Percentiles rank a stretch among this genome's conserved stretches.
phyloP scores from a whole-genome alignment of 2,888 invertebrate genomes.

The Mythimna albipuncta region DNA sequence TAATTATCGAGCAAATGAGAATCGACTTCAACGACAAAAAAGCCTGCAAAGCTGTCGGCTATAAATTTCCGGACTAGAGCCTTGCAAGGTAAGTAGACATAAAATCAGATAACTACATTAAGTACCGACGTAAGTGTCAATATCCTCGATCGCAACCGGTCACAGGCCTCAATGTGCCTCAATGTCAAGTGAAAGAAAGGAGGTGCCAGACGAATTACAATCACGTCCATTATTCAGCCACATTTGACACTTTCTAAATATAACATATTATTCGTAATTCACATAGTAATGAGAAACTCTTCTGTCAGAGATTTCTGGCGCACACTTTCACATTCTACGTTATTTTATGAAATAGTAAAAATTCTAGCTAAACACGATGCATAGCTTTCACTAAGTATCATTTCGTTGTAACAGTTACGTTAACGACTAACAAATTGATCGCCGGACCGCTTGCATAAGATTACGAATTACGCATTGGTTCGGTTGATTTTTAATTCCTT shows the following conservation, averaged over 20 bases:
- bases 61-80: conserved; percentile 50
- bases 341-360: conserved; percentile 50
- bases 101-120: conserved; percentile 57
- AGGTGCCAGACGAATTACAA: conserved; percentile 76
- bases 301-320: conserved; percentile 8
- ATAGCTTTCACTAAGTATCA: conserved; percentile 83
- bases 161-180: conserved; percentile 84
- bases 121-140: conserved; percentile 73
- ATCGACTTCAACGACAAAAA: conserved; percentile 46
- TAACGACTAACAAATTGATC: conserved; percentile 77
- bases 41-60: conserved; percentile 30
- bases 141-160: conserved; percentile 81
- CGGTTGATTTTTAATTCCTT: conserved; percentile 62
- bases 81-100: conserved; percentile 50
- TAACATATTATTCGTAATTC: conserved; percentile 31
- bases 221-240: conserved; percentile 62
- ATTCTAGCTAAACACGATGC: conserved; percentile 64
- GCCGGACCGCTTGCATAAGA: conserved; percentile 84
- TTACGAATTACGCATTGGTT: conserved; percentile 71
- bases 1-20: conserved; percentile 33
- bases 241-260: conserved; percentile 62
- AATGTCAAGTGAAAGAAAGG: conserved; percentile 89
- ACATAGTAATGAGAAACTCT: conserved; percentile 21
- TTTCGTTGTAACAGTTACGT: conserved; percentile 83
- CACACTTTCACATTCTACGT: conserved; percentile 60